Conservation (phyloP, 2,797 vertebrate genomes). For the Leptoclinus maculatus region DNA sequence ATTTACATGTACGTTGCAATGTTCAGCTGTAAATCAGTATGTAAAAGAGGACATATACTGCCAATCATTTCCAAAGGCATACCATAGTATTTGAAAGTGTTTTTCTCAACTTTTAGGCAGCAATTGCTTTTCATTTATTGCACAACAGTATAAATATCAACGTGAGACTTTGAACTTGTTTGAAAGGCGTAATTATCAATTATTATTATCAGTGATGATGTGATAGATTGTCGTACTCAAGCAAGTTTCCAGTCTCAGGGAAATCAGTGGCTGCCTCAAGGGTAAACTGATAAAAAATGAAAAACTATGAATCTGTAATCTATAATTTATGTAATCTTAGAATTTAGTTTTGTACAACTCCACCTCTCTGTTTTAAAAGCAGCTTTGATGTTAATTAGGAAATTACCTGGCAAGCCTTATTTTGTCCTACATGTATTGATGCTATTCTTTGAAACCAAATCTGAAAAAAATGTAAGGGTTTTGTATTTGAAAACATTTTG, state of each 20-base stretch:
- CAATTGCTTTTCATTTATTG: not conserved
- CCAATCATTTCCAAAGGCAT: not conserved
- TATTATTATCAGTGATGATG: not conserved
- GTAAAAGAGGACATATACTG: not conserved
- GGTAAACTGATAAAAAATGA: not conserved
- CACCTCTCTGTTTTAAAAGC: slow-evolving; percentile 1
- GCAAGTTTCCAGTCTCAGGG: not conserved
- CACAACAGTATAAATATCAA: not conserved
- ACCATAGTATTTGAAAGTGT: not conserved
- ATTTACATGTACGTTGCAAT: not conserved
- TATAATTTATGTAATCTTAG: not conserved
- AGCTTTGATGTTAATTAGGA: not conserved
- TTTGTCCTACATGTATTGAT: slow-evolving; percentile 17
- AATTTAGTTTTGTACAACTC: not conserved
- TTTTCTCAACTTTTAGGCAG: not conserved
- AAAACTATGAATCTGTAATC: not conserved
- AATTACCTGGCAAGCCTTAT: slow-evolving; percentile 2
- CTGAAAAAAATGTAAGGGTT: slow-evolving; percentile 2
- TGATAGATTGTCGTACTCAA: not conserved
- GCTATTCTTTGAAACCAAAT: slow-evolving; percentile 42
- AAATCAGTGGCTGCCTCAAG: not conserved
- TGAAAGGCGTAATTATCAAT: not conserved
- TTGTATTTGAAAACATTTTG: slow-evolving; percentile 45
- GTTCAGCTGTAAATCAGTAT: not conserved
- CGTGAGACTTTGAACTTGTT: not conserved